phyloP scores from a whole-genome alignment of 2,888 invertebrate genomes.

The Agrochola lychnidis region DNA sequence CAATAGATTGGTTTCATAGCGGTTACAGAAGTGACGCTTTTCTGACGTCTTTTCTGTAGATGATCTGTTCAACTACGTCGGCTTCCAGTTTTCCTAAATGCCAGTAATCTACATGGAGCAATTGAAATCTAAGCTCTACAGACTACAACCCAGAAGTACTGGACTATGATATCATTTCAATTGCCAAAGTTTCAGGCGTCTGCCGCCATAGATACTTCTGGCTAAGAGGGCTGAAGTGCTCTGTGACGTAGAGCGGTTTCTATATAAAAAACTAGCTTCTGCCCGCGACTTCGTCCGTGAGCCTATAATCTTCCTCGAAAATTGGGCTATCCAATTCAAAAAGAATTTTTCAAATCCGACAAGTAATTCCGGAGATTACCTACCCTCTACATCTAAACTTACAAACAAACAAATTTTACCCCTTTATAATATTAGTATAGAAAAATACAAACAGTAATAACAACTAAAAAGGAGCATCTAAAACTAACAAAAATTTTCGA shows the following conservation, averaged over 20 bases:
- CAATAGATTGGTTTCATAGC: neutral
- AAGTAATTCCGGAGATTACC: too few relatives aligned
- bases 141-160: neutral
- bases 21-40: neutral
- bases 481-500: too few relatives aligned
- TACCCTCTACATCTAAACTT: too few relatives aligned
- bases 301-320: too few relatives aligned
- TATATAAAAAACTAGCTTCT: too few relatives aligned
- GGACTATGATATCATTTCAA: neutral
- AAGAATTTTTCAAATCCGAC: too few relatives aligned
- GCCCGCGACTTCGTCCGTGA: too few relatives aligned
- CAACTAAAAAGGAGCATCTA: too few relatives aligned
- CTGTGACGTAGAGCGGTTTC: neutral
- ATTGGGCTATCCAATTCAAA: too few relatives aligned
- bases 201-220: neutral
- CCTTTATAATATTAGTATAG: too few relatives aligned
- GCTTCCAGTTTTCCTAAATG: neutral
- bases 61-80: neutral
- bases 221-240: neutral
- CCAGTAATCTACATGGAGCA: neutral
- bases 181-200: neutral
- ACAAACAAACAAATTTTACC: too few relatives aligned
- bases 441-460: too few relatives aligned
- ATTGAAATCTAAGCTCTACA: neutral
- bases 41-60: conserved; percentile 1